Evolutionary conservation across 2,888 invertebrate genomes (phyloP), one percentile per base, ranked within the genome.

Genomic region (Ceraclea dissimilis): DNA sequence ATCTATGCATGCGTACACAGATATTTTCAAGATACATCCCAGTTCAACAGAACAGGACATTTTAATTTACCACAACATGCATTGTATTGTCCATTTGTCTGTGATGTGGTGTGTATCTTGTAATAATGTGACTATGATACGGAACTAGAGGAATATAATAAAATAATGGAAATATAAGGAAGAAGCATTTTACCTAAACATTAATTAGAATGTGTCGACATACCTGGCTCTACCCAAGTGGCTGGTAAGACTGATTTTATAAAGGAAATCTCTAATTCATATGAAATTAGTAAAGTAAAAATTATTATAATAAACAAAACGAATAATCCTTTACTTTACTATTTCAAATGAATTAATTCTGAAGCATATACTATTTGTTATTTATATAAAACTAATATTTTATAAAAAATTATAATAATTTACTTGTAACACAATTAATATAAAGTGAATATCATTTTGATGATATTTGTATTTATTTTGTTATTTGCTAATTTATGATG

Each of bases 221-320:
- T 55, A 47, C 52, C 48, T 57, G 62, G 58, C 54, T 60, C 56
- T 49, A 53, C 54, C 49, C 56, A 50, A 43, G 49, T 47, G 54
- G 58, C 52, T 62, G 62, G 62, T 58, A 62, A 62, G 62, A 62
- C 62, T 62, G 62, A 62, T 26, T 39, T 39, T 39, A 13, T n/a
- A 39, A 39, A 8, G 26, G 26, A 26, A 26, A 26, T 26, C 5
- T 4, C 10, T 26, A 26, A 26, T 26, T 26, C 26, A 26, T 6
- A 26, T 26, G 26, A 26, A 6, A 8, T 4, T 13, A 39, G 13
- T 39, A 39, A 39, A 4, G 16, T 4, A 16, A 39, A 39, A 39
- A 16, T 26, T 26, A 39, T 39, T 39, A 8, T 8, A 31, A 6
- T 31, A 31, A 31, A 31, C 11, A 8, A 31, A 31, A 31, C 34